Evolutionary conservation across 2,113 vertebrate genomes (phyloP), one percentile per base, ranked within the genome.

Genomic region (Embiotoca jacksoni): DNA sequence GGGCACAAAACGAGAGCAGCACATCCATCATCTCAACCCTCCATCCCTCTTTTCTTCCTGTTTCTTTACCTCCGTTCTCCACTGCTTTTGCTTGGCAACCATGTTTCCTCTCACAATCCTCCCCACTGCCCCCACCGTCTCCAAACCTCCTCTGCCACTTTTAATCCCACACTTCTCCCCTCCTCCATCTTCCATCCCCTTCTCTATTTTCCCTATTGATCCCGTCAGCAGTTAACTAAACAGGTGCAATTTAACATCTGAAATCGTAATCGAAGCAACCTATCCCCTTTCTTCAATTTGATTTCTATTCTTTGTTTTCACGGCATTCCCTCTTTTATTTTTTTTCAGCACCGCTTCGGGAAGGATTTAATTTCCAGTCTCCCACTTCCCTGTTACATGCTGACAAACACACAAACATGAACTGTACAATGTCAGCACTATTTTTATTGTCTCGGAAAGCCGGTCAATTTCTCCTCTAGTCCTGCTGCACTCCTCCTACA

Each of bases 1-100:
- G 94, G 94, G 93, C 95, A 95, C 84, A 55, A 88, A 94, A 95
- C 75, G 92, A 92, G 93, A 95, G 91, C 95, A 92, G 87, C 81
- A 57, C 95, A 95, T 95, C 92, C 92, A 95, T 95, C 95, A 95
- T 93, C 82, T 46, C 89, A 86, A 75, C 79, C 81, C 87, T 85
- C 73, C 66, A 89, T 89, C 87, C 88, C 56, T 89, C 90, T 83
- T 78, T 83, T 65, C 76, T 79, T 68, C 71, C 78, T 80, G 58
- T 82, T 78, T 84, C 82, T 80, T 71, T 66, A 71, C 88, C 83
- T 65, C 82, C 46, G 47, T 53, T 81, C 76, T 71, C 59, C 70
- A 31, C 70, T 53, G 72, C 77, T 72, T 71, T 54, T 2, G 62
- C 84, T 84, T 80, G 71, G 83, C 85, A 59, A 72, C 88, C 84